These are phyloP conservation scores for Emydura subglobosa DNA, from an alignment of 2,113 vertebrate genomes.

Conservation along the genomic window DNA sequence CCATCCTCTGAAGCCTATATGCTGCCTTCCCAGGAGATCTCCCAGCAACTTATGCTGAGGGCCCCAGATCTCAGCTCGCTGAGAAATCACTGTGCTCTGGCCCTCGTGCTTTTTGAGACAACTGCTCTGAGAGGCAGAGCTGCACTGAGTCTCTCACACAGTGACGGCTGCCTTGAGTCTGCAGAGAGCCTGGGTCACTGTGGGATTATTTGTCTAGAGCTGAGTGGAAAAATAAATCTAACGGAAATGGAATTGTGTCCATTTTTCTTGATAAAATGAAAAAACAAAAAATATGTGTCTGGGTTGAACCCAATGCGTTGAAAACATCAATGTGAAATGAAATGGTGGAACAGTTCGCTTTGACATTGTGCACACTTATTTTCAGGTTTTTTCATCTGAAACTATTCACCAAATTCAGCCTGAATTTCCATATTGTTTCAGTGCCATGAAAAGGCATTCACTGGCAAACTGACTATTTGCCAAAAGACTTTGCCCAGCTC, in stretches of 20 bases:
- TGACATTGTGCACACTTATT: neutral
- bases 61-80: neutral
- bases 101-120: too few species aligned
- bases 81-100: neutral
- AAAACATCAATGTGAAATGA: neutral
- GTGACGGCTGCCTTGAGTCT: neutral
- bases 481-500: neutral
- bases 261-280: neutral
- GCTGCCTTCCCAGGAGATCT: neutral
- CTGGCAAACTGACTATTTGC: neutral
- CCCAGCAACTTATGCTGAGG: neutral
- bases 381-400: neutral
- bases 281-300: neutral
- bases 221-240: neutral
- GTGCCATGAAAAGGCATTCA: neutral
- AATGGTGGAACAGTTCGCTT: neutral
- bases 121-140: too few species aligned
- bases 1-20: neutral
- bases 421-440: neutral
- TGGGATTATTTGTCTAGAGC: neutral
- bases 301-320: too few species aligned
- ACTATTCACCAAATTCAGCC: too few species aligned
- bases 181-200: neutral
- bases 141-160: neutral
- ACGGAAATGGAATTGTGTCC: neutral